Percentiles rank a stretch among this genome's conserved stretches.
Evolutionary conservation across 2,888 invertebrate genomes (phyloP).

Genomic region (Chymomyza fuscimana): DNA sequence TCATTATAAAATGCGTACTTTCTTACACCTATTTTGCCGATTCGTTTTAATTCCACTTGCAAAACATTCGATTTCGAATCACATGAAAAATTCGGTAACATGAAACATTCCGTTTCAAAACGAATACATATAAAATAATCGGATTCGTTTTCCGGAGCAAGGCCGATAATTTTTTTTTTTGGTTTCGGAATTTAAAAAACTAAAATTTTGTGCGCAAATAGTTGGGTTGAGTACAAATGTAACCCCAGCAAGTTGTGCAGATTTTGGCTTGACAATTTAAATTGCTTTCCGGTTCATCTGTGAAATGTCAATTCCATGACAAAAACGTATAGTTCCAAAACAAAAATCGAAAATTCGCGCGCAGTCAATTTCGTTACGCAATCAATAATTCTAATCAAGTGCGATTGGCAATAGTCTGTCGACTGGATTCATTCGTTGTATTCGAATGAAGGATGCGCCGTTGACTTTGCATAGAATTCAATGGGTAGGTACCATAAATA

Average conservation of each 20-base stretch:
- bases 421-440: constrained; percentile 36
- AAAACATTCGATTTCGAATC: no score
- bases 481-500: constrained; percentile 38
- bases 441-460: constrained; percentile 54
- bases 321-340: background rate
- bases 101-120: no score
- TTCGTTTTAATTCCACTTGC: no score
- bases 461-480: background rate
- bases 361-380: constrained; percentile 58
- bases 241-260: background rate
- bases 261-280: background rate
- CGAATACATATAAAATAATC: no score
- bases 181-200: no score
- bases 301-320: background rate
- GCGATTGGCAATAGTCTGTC: constrained; percentile 60
- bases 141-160: no score
- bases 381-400: constrained; percentile 76
- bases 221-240: background rate
- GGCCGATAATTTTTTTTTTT: no score
- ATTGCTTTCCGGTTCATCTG: background rate
- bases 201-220: no score
- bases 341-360: background rate
- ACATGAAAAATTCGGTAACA: no score
- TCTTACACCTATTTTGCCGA: no score
- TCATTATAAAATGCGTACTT: no score